Evolutionary conservation across 2,888 invertebrate genomes (phyloP), one percentile per base, ranked within the genome.

Genomic region (Eupithecia subumbrata): DNA sequence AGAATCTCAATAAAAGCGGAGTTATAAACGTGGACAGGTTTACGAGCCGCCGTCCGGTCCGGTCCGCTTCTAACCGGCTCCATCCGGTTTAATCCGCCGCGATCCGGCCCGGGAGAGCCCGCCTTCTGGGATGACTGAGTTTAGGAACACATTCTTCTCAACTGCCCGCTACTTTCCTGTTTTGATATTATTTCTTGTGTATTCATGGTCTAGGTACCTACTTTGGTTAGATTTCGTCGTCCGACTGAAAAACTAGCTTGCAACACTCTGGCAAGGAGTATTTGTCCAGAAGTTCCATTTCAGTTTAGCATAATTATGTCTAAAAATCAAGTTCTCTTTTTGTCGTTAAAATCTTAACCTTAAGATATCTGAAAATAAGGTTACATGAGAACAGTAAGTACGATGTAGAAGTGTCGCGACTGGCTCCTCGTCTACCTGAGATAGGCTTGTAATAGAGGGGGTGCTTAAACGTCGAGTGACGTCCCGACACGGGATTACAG

Each of bases 11-110:
- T 88, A 87, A 88, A 87, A 87, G 84, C 84, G 78, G 81, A 81
- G 87, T 86, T 86, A 88, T 87, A 86, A 87, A 86, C 84, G 85
- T 82, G 80, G 82, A 83, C 84, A 87, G 88, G 88, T 90, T 90
- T 88, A 89, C 87, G 87, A 84, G 83, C 80, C 80, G 84, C 83
- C 81, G 84, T 82, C 84, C 87, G 84, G 85, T 81, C 80, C 82
- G 82, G 85, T 84, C 81, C 84, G 82, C 75, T 52, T 76, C 75
- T 77, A 83, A 82, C 85, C 84, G 78, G 82, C 75, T 83, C 83
- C 81, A 84, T 84, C 85, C 83, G 81, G 81, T 69, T 75, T 80
- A 82, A 84, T 80, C 83, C 81, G 76, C 76, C 60, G 69, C 78
- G 78, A 78, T 77, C 81, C 81, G 80, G 78, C 74, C 73, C 72